Conservation (phyloP, 2,797 vertebrate genomes). For the Calcarius lapponicus region DNA sequence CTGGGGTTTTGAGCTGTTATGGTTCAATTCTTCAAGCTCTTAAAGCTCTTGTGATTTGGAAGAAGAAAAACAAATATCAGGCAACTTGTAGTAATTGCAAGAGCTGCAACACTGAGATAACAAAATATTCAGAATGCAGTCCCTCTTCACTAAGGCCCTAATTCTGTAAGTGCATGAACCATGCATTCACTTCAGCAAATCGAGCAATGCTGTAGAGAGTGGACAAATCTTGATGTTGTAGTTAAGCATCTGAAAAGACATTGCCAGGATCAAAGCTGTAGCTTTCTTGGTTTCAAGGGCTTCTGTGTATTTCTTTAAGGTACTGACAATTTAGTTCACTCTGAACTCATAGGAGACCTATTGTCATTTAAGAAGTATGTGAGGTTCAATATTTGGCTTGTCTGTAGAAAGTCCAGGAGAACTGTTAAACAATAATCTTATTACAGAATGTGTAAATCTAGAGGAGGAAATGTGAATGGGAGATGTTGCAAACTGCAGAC, state of each 20-base stretch:
- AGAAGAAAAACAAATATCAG: conserved; percentile 59
- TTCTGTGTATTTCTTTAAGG: neutral
- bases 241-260: neutral
- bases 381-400: neutral
- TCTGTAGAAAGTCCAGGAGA: neutral
- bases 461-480: neutral
- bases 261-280: neutral
- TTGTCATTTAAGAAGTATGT: neutral
- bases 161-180: neutral
- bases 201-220: neutral
- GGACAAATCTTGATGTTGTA: neutral
- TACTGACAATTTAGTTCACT: neutral
- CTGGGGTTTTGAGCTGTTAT: conserved; percentile 25
- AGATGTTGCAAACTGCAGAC: neutral
- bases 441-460: neutral
- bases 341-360: neutral
- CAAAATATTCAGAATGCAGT: conserved; percentile 19
- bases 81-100: conserved; percentile 51
- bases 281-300: neutral
- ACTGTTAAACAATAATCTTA: neutral
- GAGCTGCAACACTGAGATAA: conserved; percentile 61
- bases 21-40: conserved; percentile 54
- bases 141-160: neutral
- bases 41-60: conserved; percentile 39
- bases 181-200: neutral